phyloP scores from a whole-genome alignment of 1,140 invertebrate species.

The Heliothis subflexa region DNA sequence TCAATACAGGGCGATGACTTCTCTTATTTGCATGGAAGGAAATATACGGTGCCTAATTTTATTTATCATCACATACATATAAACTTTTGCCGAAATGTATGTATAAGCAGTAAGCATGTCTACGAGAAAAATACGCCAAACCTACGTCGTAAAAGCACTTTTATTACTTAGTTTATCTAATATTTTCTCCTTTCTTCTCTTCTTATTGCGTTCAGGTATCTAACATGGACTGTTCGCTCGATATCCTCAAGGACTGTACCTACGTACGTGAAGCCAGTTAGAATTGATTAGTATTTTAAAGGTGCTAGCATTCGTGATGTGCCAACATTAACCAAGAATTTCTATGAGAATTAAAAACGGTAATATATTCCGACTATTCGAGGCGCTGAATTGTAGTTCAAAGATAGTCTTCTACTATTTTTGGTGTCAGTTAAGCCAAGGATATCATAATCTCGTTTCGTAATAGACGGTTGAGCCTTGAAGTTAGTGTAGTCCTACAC shows the following conservation, averaged over 20 bases:
- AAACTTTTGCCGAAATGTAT: not conserved
- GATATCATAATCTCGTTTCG: too few species aligned
- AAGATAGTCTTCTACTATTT: not conserved
- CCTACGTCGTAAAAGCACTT: constrained; percentile 39
- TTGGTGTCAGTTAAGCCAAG: too few species aligned
- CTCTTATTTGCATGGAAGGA: not conserved
- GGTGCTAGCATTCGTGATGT: constrained; percentile 31
- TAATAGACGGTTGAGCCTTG: too few species aligned
- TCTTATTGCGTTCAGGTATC: constrained; percentile 28
- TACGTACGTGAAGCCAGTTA: constrained; percentile 14
- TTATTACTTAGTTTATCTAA: constrained; percentile 34
- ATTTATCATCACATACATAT: not conserved
- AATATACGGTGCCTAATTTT: not conserved
- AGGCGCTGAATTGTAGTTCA: not conserved
- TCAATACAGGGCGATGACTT: not conserved
- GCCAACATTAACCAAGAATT: constrained; percentile 19
- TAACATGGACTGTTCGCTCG: constrained; percentile 21
- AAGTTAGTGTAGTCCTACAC: not conserved
- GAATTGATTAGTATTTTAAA: constrained; percentile 8
- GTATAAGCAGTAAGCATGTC: not conserved
- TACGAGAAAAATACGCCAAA: constrained; percentile 36
- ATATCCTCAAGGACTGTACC: constrained; percentile 37
- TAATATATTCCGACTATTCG: not conserved
- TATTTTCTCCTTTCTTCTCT: constrained; percentile 17
- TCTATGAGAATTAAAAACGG: not conserved